Base-by-base conservation (phyloP, 2,113 vertebrate genomes). In the Pterocles gutturalis region DNA sequence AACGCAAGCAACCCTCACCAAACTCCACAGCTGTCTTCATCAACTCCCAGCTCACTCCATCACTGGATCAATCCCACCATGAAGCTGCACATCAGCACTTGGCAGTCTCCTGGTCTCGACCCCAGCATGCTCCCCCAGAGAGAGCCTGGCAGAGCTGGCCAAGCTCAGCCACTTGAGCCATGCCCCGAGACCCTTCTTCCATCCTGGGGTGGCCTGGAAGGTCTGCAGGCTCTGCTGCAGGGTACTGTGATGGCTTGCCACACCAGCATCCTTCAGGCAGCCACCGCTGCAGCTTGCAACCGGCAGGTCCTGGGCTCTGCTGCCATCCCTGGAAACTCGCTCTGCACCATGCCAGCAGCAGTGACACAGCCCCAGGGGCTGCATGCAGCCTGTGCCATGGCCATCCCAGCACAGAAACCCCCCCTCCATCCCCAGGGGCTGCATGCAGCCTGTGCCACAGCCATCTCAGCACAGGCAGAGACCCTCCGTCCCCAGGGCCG, bases 331-430 rank as follows among this genome's bases (percentile, higher is more conserved):
- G 60, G 25, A 78, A 65, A 83, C 41, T 41, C 41, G 41, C 41
- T 41, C 53, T 26, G 57, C 29, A 14, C 51, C 1, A 0, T 11
- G 18, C 17, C 3, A 2, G 17, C 65, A 65, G 31, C n/a, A 17
- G n/a, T 2, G 67, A 51, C 62, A 60, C 38, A 25, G 17, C 4
- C 31, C 62, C 33, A 24, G 61, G 18, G 9, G 33, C 31, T 58
- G 28, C 60, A 61, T 0, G 0, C 4, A 64, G 57, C 66, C 80
- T 2, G 0, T 13, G 17, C 64, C 5, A 0, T 2, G n/a, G 89
- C 24, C 57, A 15, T 16, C 54, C 17, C 17, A 31, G 31, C 26
- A 21, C 29, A 18, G 51, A 71, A 31, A 43, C n/a, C n/a, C n/a
- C n/a, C 17, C 55, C 7, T 58, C 22, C 29, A 2, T 5, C 20